Evolutionary conservation across 2,797 vertebrate species (phyloP), one percentile per base, ranked within the genome.

Genomic region (Mastacembelus armatus): DNA sequence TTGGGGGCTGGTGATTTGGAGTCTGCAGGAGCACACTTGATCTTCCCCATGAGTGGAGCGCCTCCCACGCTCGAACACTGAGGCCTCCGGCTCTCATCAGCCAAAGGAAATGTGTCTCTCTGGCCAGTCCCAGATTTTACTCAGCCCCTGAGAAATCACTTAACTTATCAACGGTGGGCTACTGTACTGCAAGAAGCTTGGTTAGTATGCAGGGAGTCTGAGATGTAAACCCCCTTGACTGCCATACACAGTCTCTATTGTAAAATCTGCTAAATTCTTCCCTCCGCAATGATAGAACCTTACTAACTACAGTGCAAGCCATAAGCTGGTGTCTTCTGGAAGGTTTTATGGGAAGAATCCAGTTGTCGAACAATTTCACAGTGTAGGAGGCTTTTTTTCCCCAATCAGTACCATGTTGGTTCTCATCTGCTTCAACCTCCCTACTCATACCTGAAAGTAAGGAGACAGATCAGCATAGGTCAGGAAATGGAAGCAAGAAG

Each of bases 81-180:
- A 82, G 89, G 85, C 89, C 84, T 88, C 85, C 77, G 59, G 78
- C 87, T 83, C 90, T 86, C 90, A 86, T 89, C 89, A 89, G 79
- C 81, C 83, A 72, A 81, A 91, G 91, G 81, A 92, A 92, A 92
- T 85, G 84, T 85, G 85, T 91, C 89, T 91, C 90, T 81, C 86
- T 83, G 48, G 88, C 85, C 83, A 22, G 77, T 72, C 65, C 74
- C 70, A 64, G 62, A 42, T 88, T 90, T 90, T 85, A 91, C 75
- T n/a, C 84, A 84, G 74, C 93, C 88, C 91, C 85, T 77, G 87
- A 92, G 86, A 94, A 94, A 93, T 91, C 85, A 88, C 81, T 91
- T 84, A 86, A 90, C 83, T 85, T 91, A 91, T 90, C 90, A 87
- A 75, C 80, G 68, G 77, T 88, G 88, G 91, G 90, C 89, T 92